Base-by-base conservation (phyloP, 2,797 vertebrate species). In the Acanthopagrus latus region DNA sequence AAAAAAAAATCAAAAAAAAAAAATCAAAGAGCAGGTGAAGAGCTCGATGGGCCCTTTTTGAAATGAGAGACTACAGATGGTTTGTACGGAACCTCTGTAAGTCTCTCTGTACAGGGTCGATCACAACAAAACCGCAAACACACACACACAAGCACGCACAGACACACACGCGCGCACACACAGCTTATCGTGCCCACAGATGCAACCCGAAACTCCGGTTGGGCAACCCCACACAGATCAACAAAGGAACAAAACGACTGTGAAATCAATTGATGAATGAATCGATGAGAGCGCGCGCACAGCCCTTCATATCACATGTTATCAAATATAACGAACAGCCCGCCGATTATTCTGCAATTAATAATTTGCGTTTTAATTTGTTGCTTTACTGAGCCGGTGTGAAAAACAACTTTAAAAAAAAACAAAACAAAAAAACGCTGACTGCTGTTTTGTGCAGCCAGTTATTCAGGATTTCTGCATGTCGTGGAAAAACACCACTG, bases 241-340 rank as follows among this genome's bases (percentile, higher is more conserved):
- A 93, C 92, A 91, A 90, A 92, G 86, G 88, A 91, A 89, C 90
- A 93, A 93, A 92, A 93, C 87, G 90, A 88, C 91, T 91, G 92
- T 92, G 90, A 93, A 94, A 94, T 93, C 92, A 92, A 92, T 94
- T 94, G 92, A 92, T 90, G 88, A 88, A 90, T 88, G 80, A 90
- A 92, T 93, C 91, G 85, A 94, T 92, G 82, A 55, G 41, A 54
- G 74, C 80, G 43, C 79, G 56, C 80, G 54, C 79, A 79, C 54
- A 84, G 81, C 75, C 84, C 89, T 82, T 87, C 29, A 87, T 89
- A 88, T 86, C 78, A 79, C 84, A 86, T 71, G 89, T 80, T 91
- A 93, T 92, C 92, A 92, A 86, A 92, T 84, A 83, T 87, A 91
- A 88, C 70, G 83, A 90, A 88, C 71, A 75, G 56, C 57, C 76